Evolutionary conservation across 2,797 vertebrate species (phyloP).

Genomic region (Enteromius thamalakanensis): DNA sequence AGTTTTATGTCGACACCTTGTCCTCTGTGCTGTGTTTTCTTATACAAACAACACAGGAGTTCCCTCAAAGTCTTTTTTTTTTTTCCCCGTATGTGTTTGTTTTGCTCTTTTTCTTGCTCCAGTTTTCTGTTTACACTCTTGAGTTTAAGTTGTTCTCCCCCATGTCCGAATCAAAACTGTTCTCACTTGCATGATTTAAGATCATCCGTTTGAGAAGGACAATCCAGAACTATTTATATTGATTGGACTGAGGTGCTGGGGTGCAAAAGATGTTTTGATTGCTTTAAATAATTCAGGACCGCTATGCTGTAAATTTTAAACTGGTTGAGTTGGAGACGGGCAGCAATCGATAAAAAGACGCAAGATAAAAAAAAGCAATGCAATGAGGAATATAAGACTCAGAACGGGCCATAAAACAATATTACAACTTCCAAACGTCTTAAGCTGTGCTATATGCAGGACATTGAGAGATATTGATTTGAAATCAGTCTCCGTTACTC

Average conservation of each 20-base stretch:
- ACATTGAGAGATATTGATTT: slow-evolving; percentile 43
- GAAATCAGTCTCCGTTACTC: not conserved
- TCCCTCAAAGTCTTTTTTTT: slow-evolving; percentile 28
- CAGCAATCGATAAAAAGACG: slow-evolving; percentile 49
- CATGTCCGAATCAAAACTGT: slow-evolving; percentile 22
- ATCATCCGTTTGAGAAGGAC: slow-evolving; percentile 24
- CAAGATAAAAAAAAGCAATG: slow-evolving; percentile 16
- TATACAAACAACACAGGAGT: slow-evolving; percentile 3
- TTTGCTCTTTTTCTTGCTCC: slow-evolving; percentile 2
- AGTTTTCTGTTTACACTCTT: slow-evolving; percentile 14
- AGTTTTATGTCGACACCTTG: slow-evolving; percentile 30
- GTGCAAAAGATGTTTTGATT: slow-evolving; percentile 74
- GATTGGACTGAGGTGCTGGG: slow-evolving; percentile 79
- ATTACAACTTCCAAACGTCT: slow-evolving; percentile 34
- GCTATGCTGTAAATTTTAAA: slow-evolving; percentile 67
- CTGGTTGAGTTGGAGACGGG: slow-evolving; percentile 26
- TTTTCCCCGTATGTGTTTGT: not conserved
- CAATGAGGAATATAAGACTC: slow-evolving; percentile 48
- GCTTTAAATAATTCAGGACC: slow-evolving; percentile 81
- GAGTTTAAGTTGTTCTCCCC: slow-evolving; percentile 4
- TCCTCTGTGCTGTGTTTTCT: not conserved
- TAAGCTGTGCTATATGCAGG: slow-evolving; percentile 24
- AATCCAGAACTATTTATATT: slow-evolving; percentile 66
- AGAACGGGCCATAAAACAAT: slow-evolving; percentile 26
- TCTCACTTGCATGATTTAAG: slow-evolving; percentile 12